A percentile compares a stretch with the other conserved stretches of the same genome.
Conservation (phyloP, 2,888 invertebrate species). For the Isoperla grammatica region DNA sequence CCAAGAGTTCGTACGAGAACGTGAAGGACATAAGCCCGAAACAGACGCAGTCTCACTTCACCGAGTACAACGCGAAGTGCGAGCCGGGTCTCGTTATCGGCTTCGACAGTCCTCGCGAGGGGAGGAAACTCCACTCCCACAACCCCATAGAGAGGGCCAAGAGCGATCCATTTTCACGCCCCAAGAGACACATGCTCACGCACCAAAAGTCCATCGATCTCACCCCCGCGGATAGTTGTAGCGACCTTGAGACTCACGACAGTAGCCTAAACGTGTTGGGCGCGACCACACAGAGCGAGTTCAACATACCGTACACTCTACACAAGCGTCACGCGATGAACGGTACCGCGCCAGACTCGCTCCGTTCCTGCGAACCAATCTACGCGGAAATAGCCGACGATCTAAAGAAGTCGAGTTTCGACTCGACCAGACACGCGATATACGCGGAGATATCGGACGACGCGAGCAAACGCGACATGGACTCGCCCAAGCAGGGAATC, state of each 20-base stretch:
- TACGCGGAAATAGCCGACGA: conserved; percentile 37
- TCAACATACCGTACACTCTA: conserved; percentile 76
- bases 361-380: conserved; percentile 52
- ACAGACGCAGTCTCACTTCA: conserved; percentile 25
- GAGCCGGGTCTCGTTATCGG: conserved; percentile 39
- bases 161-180: conserved; percentile 70
- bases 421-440: neutral
- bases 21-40: conserved; percentile 47
- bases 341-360: conserved; percentile 60
- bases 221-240: conserved; percentile 79
- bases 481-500: neutral
- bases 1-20: conserved; percentile 3
- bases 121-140: conserved; percentile 49
- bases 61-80: conserved; percentile 33
- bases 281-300: conserved; percentile 47
- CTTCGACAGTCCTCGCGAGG: conserved; percentile 37
- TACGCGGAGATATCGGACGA: conserved; percentile 4
- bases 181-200: conserved; percentile 69
- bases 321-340: conserved; percentile 84
- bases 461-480: neutral
- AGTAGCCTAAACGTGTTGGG: conserved; percentile 43
- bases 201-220: conserved; percentile 82
- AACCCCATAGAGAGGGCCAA: conserved; percentile 77
- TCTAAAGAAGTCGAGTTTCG: neutral
- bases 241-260: conserved; percentile 56